Base-by-base conservation (phyloP, 2,888 invertebrate genomes). In the Hemithea aestivaria region DNA sequence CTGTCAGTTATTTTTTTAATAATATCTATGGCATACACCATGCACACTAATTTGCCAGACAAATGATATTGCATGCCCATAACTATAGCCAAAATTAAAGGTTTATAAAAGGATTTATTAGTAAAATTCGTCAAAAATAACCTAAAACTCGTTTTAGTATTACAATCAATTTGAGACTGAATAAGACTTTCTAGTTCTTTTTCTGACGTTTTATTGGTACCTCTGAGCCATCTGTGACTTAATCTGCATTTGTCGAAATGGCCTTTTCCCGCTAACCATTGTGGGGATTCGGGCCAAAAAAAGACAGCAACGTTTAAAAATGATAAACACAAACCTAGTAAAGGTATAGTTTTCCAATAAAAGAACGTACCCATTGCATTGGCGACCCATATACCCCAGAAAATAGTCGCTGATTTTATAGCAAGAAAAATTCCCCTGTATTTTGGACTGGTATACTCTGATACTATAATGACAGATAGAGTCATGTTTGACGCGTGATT, bases 291-390 rank as follows among this genome's bases (percentile, higher is more conserved):
- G 0, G 61, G 58, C 62, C 61, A 54, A 12, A 45, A 36, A 10
- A 51, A 27, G 3, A 51, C 33, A 1, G 45, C 42, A 0, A 48
- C 20, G 0, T 36, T 36, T 20, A 48, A 56, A 0, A 52, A 1
- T 1, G 58, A 50, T 9, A 45, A 28, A 6, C 48, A 12, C 6
- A 58, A 36, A 0, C 59, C 59, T 1, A 61, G 8, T 2, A 60
- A 9, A 1, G 61, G 48, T 8, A 66, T 62, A 26, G 48, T 49
- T 8, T 48, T 65, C 64, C 66, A 66, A 42, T 58, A 22, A 1
- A 49, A 52, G 33, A 57, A 61, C 0, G 62, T 58, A 2, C 67
- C 69, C 9, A 66, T 54, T 0, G 59, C 53, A 21, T 69, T 68
- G 1, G 68, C 47, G 2, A 55, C 50, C 62, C 64, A 66, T 1